phyloP scores from a whole-genome alignment of 2,888 invertebrate genomes.

The Dolomedes plantarius region DNA sequence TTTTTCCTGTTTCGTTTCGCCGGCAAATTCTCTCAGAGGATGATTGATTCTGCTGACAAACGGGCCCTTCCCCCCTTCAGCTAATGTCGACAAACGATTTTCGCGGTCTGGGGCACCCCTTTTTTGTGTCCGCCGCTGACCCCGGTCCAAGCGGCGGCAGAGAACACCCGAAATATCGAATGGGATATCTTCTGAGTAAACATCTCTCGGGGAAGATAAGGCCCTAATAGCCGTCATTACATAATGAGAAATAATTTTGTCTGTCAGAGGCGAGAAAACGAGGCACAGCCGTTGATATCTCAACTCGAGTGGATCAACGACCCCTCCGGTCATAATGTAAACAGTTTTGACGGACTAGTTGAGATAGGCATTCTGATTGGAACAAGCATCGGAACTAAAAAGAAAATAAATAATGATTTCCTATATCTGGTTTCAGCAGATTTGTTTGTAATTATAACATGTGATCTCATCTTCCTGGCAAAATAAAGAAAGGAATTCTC shows the following conservation, averaged over 20 bases:
- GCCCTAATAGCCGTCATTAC: slow-evolving; percentile 41
- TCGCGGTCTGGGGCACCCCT: slow-evolving; percentile 2
- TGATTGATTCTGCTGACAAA: slow-evolving; percentile 14
- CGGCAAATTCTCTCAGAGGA: background rate
- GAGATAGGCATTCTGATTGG: slow-evolving; percentile 7
- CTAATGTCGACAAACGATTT: slow-evolving; percentile 10
- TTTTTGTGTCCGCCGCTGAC: background rate
- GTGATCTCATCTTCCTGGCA: background rate
- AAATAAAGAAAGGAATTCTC: background rate
- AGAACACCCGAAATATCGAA: slow-evolving; percentile 24
- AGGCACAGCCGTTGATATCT: background rate
- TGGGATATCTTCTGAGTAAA: slow-evolving; percentile 26
- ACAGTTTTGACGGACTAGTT: background rate
- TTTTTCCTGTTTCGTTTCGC: background rate
- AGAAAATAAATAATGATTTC: background rate
- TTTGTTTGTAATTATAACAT: background rate
- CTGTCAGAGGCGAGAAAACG: slow-evolving; percentile 7
- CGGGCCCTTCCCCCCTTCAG: background rate
- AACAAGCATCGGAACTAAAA: background rate
- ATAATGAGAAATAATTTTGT: slow-evolving; percentile 30
- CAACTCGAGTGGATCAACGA: slow-evolving; percentile 8
- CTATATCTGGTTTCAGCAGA: background rate
- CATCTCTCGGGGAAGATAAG: slow-evolving; percentile 21
- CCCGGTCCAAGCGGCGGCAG: slow-evolving; percentile 22
- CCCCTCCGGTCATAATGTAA: slow-evolving; percentile 10